phyloP scores from a whole-genome alignment of 2,113 vertebrate genomes.

The Hucho hucho region DNA sequence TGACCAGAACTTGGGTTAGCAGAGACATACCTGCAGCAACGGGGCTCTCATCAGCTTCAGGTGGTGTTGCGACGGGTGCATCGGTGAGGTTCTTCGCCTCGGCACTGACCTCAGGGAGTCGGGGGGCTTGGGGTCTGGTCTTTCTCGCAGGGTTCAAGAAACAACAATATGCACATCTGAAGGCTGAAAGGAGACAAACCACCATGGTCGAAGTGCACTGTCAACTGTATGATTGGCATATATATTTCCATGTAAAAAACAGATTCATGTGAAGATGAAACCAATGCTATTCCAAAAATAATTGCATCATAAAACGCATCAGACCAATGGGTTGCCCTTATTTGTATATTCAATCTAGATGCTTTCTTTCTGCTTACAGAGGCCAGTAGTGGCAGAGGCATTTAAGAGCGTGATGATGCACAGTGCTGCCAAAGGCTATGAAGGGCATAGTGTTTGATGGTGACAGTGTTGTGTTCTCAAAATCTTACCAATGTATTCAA shows the following conservation, averaged over 20 bases:
- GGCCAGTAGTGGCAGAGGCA: conserved; percentile 58
- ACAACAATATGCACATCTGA: conserved; percentile 97
- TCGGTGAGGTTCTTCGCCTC: conserved; percentile 72
- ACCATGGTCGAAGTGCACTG: neutral
- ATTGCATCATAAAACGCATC: conserved; percentile 49
- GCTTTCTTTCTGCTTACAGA: conserved; percentile 61
- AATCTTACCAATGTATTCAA: conserved; percentile 96
- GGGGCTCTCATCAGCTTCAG: conserved; percentile 58
- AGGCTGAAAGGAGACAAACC: conserved; percentile 76
- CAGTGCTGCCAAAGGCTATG: conserved; percentile 66
- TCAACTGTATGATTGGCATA: conserved; percentile 23
- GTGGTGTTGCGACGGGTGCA: neutral
- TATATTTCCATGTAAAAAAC: conserved; percentile 41
- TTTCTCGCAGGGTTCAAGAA: conserved; percentile 97
- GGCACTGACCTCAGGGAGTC: conserved; percentile 81
- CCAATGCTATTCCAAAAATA: conserved; percentile 31
- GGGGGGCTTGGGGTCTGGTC: conserved; percentile 89
- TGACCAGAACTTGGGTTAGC: too few relatives aligned
- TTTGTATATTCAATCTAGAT: conserved; percentile 71
- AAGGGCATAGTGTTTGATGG: conserved; percentile 65
- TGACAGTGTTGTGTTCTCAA: conserved; percentile 58
- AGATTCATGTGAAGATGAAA: conserved; percentile 65
- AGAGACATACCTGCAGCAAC: conserved; percentile 51
- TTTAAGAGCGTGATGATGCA: conserved; percentile 75
- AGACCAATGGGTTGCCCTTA: conserved; percentile 60